Evolutionary conservation across 1,140 invertebrate genomes (phyloP), one percentile per base, ranked within the genome.

Genomic region (Acromyrmex heyeri): DNA sequence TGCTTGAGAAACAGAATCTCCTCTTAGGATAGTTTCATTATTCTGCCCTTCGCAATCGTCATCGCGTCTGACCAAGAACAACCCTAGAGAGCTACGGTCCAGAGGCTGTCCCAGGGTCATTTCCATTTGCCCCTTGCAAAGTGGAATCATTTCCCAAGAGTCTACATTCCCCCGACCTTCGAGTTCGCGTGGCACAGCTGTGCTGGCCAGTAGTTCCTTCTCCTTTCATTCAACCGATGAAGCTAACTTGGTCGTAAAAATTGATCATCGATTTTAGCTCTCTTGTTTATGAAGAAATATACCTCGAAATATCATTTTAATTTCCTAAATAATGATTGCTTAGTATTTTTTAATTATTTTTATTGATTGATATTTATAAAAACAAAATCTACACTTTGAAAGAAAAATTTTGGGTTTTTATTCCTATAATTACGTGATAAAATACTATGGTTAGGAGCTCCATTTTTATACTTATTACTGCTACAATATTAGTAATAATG

Each of bases 61-160:
- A 94, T 94, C 91, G 90, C 86, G 87, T 89, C 91, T 94, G 93
- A 94, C 93, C 93, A 91, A 92, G 90, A 92, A 93, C 91, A 91
- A 92, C 92, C 92, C 90, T 89, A 86, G 93, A 92, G 93, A 91
- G 89, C 75, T 62, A 57, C 76, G 77, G 72, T 83, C 78, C 76
- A 75, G 62, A 92, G 91, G 87, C 92, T 93, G 93, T 94, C 93
- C 91, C 76, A 72, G 91, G 91, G 92, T 94, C 93, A 95, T 95
- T 95, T 95, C 94, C 95, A 95, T 95, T 94, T 92, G 92, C 92
- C 91, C 92, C 93, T 93, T 93, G 92, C 94, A 94, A 94, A 95
- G 93, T 95, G 93, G 92, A 90, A 94, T 95, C 95, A 95, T 95
- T 95, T 95, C 95, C 95, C 94, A 44, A 78, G 94, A 89, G 95